These are phyloP conservation scores for Hirundichthys speculiger DNA, from an alignment of 2,113 vertebrate genomes.

Conservation along the genomic window DNA sequence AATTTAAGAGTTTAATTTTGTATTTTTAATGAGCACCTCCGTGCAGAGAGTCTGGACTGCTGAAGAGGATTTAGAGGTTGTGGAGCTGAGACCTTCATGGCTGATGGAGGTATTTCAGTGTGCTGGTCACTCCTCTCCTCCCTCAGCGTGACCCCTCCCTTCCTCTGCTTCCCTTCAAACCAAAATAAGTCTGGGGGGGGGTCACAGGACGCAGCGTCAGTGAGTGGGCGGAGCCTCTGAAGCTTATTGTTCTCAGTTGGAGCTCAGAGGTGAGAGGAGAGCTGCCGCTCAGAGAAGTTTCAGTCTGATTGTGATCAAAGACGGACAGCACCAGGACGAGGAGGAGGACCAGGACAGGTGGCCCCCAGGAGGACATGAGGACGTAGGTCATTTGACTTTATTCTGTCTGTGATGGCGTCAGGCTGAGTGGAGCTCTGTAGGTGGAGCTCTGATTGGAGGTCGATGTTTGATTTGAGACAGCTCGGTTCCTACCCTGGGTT, in stretches of 20 bases:
- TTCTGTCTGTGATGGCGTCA: no score
- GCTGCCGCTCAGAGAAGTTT: slow-evolving; percentile 6
- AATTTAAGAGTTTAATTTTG: no score
- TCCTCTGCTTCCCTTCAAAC: slow-evolving; percentile 67
- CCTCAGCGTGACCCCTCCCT: slow-evolving; percentile 59
- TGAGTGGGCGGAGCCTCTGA: slow-evolving; percentile 43
- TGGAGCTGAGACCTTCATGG: no score
- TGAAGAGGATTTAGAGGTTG: no score
- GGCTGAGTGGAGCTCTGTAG: no score
- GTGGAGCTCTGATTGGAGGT: no score
- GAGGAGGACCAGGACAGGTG: slow-evolving; percentile 18
- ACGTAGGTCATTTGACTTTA: slow-evolving; percentile 46
- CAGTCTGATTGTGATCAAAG: neutral
- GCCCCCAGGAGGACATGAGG: slow-evolving; percentile 46
- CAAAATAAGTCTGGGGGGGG: slow-evolving; percentile 55
- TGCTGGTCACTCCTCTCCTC: no score
- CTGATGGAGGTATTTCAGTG: no score
- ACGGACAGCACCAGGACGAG: neutral
- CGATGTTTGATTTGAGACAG: no score
- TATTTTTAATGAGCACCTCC: no score
- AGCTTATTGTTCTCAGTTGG: slow-evolving; percentile 74
- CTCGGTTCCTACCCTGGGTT: no score
- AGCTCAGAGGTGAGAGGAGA: slow-evolving; percentile 2
- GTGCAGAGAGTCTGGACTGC: no score
- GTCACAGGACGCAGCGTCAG: slow-evolving; percentile 67